phyloP scores from a whole-genome alignment of 2,113 vertebrate species.

The Barnardius zonarius region DNA sequence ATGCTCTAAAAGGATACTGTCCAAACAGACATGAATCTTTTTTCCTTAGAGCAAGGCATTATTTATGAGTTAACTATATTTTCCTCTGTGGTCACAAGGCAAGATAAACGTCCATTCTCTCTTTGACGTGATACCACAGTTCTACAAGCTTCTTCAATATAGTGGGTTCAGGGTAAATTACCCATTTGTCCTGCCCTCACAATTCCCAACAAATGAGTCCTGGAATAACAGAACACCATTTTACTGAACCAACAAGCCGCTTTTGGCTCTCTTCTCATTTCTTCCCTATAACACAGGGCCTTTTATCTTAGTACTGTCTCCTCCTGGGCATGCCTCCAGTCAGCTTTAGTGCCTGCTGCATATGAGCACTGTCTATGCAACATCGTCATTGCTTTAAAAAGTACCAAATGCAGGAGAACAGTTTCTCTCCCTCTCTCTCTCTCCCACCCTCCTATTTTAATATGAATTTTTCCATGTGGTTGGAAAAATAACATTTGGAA shows the following conservation, averaged over 20 bases:
- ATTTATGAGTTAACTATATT: not conserved
- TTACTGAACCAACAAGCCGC: slow-evolving; percentile 26
- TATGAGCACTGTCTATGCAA: not conserved
- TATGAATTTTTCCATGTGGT: slow-evolving; percentile 58
- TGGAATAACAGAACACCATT: slow-evolving; percentile 36
- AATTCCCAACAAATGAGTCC: not conserved
- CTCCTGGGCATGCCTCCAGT: slow-evolving; percentile 54
- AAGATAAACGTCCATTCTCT: not conserved
- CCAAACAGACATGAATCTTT: not conserved
- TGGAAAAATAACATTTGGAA: slow-evolving; percentile 64
- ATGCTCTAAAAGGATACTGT: not conserved
- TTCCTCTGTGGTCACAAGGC: not conserved
- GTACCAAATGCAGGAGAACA: slow-evolving; percentile 19
- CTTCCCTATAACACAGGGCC: slow-evolving; percentile 1
- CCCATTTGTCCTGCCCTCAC: not conserved
- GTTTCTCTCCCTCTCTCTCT: not conserved
- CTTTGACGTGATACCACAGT: not conserved
- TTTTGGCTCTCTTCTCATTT: slow-evolving; percentile 42
- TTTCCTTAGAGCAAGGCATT: not conserved
- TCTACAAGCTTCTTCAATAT: not conserved
- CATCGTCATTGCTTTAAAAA: slow-evolving; percentile 21
- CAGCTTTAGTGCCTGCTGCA: slow-evolving; percentile 7
- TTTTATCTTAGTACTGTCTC: slow-evolving; percentile 49
- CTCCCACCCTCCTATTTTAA: not conserved
- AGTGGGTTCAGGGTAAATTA: not conserved